These are phyloP conservation scores for Rhyacophila brunnea DNA, from an alignment of 1,140 invertebrate species.

Conservation along the genomic window DNA sequence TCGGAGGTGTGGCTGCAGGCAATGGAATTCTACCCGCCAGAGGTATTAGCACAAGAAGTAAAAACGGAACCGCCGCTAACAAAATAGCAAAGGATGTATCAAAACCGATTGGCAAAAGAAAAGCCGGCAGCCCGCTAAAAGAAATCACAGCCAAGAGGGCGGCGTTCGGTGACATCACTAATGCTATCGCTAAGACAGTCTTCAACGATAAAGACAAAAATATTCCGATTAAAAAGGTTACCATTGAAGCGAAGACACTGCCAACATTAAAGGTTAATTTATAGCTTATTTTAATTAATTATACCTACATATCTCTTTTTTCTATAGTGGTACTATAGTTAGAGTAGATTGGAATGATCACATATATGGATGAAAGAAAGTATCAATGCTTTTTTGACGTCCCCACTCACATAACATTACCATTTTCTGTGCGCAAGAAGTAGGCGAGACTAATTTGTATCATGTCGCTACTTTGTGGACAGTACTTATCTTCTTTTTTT, in stretches of 20 bases:
- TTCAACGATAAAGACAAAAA: slow-evolving; percentile 43
- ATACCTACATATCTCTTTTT: neutral
- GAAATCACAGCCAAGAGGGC: slow-evolving; percentile 62
- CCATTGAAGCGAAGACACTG: slow-evolving; percentile 53
- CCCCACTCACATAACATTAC: no score
- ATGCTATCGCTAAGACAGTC: slow-evolving; percentile 54
- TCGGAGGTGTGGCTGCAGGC: slow-evolving; percentile 50
- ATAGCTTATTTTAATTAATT: neutral
- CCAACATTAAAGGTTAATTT: slow-evolving; percentile 51
- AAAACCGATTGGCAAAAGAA: slow-evolving; percentile 51
- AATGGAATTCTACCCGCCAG: slow-evolving; percentile 40
- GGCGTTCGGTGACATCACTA: slow-evolving; percentile 76
- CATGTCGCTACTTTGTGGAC: no score
- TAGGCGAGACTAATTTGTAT: no score
- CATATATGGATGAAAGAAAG: no score
- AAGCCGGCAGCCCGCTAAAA: slow-evolving; percentile 59
- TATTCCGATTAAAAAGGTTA: slow-evolving; percentile 50
- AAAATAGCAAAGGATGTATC: slow-evolving; percentile 37
- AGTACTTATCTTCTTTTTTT: no score
- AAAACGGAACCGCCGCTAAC: slow-evolving; percentile 22
- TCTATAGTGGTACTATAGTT: no score
- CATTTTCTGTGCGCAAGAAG: no score
- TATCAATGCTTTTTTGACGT: no score
- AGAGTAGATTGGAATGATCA: no score
- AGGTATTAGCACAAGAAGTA: slow-evolving; percentile 37